These are phyloP conservation scores for Thereva nobilitata DNA, from an alignment of 2,888 invertebrate genomes.

Conservation along the genomic window DNA sequence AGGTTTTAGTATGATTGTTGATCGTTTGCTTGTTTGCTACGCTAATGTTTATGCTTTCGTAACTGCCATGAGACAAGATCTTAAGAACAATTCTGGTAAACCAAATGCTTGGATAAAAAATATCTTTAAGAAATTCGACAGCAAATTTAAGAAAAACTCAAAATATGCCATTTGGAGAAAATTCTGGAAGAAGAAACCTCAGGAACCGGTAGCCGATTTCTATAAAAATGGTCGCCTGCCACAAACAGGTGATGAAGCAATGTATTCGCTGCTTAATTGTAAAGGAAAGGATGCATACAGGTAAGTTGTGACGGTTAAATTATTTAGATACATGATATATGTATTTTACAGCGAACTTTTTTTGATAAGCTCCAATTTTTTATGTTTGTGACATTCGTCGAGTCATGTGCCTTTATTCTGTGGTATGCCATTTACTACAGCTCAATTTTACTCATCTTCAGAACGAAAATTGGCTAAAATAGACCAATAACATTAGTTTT, in stretches of 20 bases:
- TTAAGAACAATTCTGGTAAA: slow-evolving; percentile 55
- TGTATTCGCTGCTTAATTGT: slow-evolving; percentile 88
- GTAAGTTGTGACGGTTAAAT: slow-evolving; percentile 53
- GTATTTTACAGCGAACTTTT: too few species aligned
- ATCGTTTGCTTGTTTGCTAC: slow-evolving; percentile 50
- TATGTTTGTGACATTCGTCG: too few species aligned
- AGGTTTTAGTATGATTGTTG: slow-evolving; percentile 62
- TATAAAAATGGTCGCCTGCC: slow-evolving; percentile 65
- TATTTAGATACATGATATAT: too few species aligned
- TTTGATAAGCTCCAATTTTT: too few species aligned
- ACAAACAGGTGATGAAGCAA: slow-evolving; percentile 90
- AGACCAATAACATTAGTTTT: too few species aligned
- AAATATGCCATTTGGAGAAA: slow-evolving; percentile 56
- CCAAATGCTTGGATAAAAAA: slow-evolving; percentile 55
- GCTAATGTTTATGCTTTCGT: slow-evolving; percentile 48
- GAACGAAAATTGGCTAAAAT: too few species aligned
- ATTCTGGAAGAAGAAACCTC: slow-evolving; percentile 57
- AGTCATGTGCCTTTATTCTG: too few species aligned
- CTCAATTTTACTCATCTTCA: too few species aligned
- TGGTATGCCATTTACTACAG: too few species aligned
- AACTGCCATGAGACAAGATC: slow-evolving; percentile 51
- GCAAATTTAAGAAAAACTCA: slow-evolving; percentile 54
- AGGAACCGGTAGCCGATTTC: slow-evolving; percentile 52
- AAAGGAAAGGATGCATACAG: slow-evolving; percentile 96
- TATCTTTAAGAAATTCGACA: slow-evolving; percentile 53